Conservation (phyloP, 2,113 vertebrate species). For the Triplophysa siluroides region DNA sequence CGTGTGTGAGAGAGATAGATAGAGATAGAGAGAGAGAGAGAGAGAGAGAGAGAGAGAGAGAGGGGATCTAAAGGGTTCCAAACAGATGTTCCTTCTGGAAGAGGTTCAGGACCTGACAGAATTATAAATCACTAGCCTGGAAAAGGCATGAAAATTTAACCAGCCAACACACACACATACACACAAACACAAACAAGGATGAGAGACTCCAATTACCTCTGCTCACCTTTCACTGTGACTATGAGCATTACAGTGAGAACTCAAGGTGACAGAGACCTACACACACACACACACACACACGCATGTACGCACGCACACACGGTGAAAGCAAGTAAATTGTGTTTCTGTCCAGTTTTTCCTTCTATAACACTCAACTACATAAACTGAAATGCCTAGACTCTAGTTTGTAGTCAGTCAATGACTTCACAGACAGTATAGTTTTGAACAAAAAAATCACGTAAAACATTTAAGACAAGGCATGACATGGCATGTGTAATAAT, state of each 20-base stretch:
- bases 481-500: too few species aligned
- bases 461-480: too few species aligned
- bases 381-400: too few species aligned
- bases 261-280: background rate
- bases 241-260: background rate
- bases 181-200: background rate
- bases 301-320: background rate
- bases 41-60: slow-evolving; percentile 7
- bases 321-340: background rate
- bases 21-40: slow-evolving; percentile 6
- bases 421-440: too few species aligned
- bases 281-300: background rate
- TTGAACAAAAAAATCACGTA: too few species aligned
- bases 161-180: slow-evolving; percentile 37
- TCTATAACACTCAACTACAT: background rate
- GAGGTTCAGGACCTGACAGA: slow-evolving; percentile 48
- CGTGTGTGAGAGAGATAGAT: background rate
- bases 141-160: slow-evolving; percentile 49
- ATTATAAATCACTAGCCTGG: slow-evolving; percentile 49
- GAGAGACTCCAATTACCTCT: slow-evolving; percentile 14
- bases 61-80: slow-evolving; percentile 45
- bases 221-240: background rate
- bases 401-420: too few species aligned
- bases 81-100: slow-evolving; percentile 55
- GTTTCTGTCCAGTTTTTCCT: background rate